Percentiles rank a stretch among this genome's conserved stretches.
Conservation (phyloP, 2,888 invertebrate species). For the Orthonychiurus folsomi region DNA sequence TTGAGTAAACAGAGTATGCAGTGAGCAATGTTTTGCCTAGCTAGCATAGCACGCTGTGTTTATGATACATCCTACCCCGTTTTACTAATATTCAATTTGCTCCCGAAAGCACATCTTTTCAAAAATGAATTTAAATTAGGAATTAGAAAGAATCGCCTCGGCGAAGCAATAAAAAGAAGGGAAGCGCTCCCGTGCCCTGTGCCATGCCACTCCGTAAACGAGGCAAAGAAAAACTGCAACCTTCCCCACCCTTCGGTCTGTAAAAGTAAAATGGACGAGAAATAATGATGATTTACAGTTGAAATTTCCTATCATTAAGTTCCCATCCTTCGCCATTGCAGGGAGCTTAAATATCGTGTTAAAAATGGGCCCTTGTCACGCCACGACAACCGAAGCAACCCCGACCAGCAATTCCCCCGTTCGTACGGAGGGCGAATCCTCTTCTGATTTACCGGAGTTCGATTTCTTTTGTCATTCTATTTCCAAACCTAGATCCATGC, state of each 20-base stretch:
- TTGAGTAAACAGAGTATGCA: no score
- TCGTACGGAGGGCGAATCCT: not conserved
- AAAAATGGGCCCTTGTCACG: not conserved
- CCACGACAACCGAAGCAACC: not conserved
- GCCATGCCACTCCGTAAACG: no score
- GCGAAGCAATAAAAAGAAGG: not conserved
- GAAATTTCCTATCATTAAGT: constrained; percentile 1
- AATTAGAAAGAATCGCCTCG: not conserved
- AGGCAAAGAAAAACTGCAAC: no score
- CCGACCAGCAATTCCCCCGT: no score
- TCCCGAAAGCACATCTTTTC: no score
- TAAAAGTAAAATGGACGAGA: not conserved
- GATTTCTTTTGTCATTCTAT: not conserved
- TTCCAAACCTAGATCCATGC: not conserved
- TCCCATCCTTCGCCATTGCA: not conserved
- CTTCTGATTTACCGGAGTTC: not conserved
- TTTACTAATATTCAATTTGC: no score
- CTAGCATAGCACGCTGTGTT: no score
- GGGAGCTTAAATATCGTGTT: constrained; percentile 1
- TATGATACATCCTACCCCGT: no score
- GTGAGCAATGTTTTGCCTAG: no score
- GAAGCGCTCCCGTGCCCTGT: not conserved
- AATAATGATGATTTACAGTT: constrained; percentile 1
- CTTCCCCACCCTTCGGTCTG: no score
- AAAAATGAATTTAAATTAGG: not conserved